Evolutionary conservation across 2,797 vertebrate genomes (phyloP), one percentile per base, ranked within the genome.

Genomic region (Amphiprion clarkii): DNA sequence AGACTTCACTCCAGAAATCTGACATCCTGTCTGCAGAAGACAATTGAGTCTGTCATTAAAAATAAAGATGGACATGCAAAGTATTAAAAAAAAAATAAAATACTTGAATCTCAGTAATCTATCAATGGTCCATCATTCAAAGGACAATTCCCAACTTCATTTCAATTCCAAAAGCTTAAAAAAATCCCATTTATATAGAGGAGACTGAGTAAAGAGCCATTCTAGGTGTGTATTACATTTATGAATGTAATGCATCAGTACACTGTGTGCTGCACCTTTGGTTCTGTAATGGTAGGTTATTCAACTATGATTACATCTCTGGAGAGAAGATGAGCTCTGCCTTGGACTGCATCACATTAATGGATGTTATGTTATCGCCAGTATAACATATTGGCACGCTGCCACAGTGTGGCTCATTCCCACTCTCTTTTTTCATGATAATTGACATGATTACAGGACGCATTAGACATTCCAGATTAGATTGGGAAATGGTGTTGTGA

Each of bases 381-480:
- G 64, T 57, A 36, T 36, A 27, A 84, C 81, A 86, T 74, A 27
- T 72, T 79, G 75, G 69, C 69, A 25, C 57, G 5, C 42, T 63
- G 60, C 72, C 74, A 71, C 67, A 52, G 62, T 78, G 36, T 25
- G 51, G 68, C 65, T 81, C 79, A 70, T 79, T 81, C 74, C 75
- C 60, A 51, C 71, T 79, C 58, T 76, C 67, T 84, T 83, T 62
- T 82, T 58, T 83, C 65, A 65, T 48, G 55, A 75, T 92, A 87
- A 93, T 79, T 86, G 77, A 64, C 49, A 62, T 75, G 71, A 93
- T 90, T 91, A 84, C 71, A 76, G 71, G 71, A 88, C 85, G 86
- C 82, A 87, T 90, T 91, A 89, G 68, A 88, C 69, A 46, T 77
- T 82, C 71, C 21, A 73, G 71, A 84, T 85, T 80, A 81, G 31